phyloP scores from a whole-genome alignment of 2,113 vertebrate species.

The Trichechus manatus region DNA sequence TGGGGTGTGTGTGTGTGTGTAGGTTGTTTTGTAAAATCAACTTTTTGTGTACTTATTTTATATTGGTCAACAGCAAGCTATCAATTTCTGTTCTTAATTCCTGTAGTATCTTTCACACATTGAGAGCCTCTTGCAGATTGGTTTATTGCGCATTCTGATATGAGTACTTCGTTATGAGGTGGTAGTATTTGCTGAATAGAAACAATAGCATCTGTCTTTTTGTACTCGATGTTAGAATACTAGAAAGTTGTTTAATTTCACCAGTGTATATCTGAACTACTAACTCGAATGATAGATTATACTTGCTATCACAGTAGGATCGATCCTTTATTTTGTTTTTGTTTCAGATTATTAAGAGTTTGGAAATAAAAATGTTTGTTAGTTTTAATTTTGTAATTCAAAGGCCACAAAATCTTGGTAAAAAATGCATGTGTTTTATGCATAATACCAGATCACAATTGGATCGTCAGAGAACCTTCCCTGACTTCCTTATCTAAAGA shows the following conservation, averaged over 20 bases:
- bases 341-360: not conserved
- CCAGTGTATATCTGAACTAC: conserved; percentile 1
- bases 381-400: not conserved
- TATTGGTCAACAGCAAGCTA: no score
- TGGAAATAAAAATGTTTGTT: conserved; percentile 20
- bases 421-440: not conserved
- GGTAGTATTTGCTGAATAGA: not conserved
- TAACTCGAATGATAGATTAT: not conserved
- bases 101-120: no score
- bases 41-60: no score
- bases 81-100: no score
- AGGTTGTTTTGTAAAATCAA: no score
- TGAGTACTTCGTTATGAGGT: not conserved
- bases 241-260: not conserved
- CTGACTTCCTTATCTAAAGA: not conserved
- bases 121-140: no score
- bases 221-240: not conserved
- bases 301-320: not conserved
- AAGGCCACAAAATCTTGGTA: not conserved
- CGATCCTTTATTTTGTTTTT: not conserved
- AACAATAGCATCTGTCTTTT: not conserved
- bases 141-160: no score
- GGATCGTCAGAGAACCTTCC: not conserved
- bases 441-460: not conserved
- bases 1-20: no score